Conservation (phyloP, 1,140 invertebrate genomes). For the Eufriesea mexicana region DNA sequence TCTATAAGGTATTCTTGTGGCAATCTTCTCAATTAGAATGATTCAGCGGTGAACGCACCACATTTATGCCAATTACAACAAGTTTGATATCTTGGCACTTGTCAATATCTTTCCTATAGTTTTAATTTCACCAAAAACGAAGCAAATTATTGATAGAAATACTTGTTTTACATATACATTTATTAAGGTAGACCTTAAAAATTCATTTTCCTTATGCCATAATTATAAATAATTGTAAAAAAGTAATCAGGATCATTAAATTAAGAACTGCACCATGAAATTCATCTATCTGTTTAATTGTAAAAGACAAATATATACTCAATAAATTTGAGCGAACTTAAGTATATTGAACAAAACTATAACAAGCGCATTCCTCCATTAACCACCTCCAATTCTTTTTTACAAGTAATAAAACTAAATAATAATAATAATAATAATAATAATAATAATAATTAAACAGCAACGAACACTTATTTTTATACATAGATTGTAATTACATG, state of each 20-base stretch:
- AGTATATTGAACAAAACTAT: constrained; percentile 14
- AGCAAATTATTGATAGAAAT: background rate
- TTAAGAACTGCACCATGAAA: background rate
- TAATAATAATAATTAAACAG: background rate
- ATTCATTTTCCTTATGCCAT: background rate
- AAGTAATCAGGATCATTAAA: background rate
- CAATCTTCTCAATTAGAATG: constrained; percentile 1
- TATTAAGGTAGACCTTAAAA: background rate
- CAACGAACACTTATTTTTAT: background rate
- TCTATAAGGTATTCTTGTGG: too few relatives aligned
- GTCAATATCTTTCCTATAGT: background rate
- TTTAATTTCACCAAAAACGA: constrained; percentile 47
- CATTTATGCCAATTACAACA: background rate
- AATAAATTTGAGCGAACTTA: background rate
- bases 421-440: too few relatives aligned
- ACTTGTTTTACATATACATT: background rate
- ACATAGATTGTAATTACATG: background rate
- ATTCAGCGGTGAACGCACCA: background rate
- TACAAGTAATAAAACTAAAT: constrained; percentile 1
- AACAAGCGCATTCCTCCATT: constrained; percentile 9
- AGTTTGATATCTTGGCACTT: background rate
- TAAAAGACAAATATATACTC: background rate
- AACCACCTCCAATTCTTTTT: background rate
- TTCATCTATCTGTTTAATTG: background rate
- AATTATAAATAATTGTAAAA: constrained; percentile 4